Evolutionary conservation across 1,140 invertebrate genomes (phyloP), one percentile per base, ranked within the genome.

Genomic region (Fopius arisanus): DNA sequence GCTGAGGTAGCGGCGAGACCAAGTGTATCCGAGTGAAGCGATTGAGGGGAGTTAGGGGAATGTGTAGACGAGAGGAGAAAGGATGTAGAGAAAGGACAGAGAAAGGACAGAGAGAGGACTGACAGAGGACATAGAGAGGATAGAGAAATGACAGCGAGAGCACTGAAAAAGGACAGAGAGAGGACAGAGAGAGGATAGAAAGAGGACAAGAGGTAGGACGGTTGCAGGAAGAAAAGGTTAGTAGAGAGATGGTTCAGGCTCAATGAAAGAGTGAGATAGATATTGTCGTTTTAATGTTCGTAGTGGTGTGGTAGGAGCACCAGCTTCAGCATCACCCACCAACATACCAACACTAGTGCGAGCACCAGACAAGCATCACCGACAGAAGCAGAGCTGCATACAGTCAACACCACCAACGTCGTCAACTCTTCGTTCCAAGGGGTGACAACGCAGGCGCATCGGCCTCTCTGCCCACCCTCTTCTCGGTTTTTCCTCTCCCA

Each of bases 401-500:
- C 9, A 67, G 14, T 67, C 48, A 54, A 54, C 19, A 21, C 29
- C 31, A 37, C 16, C 41, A 43, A 40, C 37, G 37, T 37, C 41
- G 40, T 29, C 29, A 65, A 66, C 29, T 62, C 19, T 40, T 16
- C n/a, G 63, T 33, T 54, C 31, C 65, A 23, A 33, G 33, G 72
- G 72, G 72, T 73, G 72, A 73, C 72, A 73, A 73, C 72, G 72
- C 72, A 73, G 43, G 72, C 72, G 72, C 72, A 73, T 19, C 9
- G 14, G 29, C 28, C 10, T 29, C 62, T 19, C 6, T 33, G 6
- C n/a, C n/a, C n/a, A n/a, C n/a, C n/a, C n/a, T n/a, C n/a, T n/a
- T n/a, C n/a, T n/a, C n/a, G n/a, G n/a, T n/a, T 54, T 54, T 9
- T 28, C 10, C 62, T 65, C 62, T 33, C 28, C 28, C 29, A 10